A percentile compares a stretch with the other conserved stretches of the same genome.
Evolutionary conservation across 2,797 vertebrate genomes (phyloP).

Genomic region (Numenius phaeopus): DNA sequence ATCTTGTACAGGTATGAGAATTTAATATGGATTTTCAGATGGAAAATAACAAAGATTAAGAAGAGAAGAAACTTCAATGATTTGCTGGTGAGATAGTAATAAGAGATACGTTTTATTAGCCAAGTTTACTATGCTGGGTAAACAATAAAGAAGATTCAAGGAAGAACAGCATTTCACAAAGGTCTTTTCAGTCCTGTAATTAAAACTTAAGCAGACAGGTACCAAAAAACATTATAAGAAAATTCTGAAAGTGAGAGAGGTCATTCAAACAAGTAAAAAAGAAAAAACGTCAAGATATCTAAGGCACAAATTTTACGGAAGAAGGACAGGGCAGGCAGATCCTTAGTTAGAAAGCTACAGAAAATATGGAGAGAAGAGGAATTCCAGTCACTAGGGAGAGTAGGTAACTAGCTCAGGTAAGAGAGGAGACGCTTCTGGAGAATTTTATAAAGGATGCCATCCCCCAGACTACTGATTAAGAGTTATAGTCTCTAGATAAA

Average conservation of each 20-base stretch:
- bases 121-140: neutral
- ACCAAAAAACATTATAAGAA: conserved; percentile 1
- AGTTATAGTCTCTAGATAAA: neutral
- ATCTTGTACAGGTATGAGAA: neutral
- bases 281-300: conserved; percentile 9
- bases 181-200: conserved; percentile 40
- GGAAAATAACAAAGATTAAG: conserved; percentile 6
- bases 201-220: conserved; percentile 53
- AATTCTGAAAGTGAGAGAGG: conserved; percentile 12
- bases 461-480: neutral
- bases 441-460: neutral
- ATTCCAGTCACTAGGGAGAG: neutral
- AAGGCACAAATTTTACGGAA: conserved; percentile 6
- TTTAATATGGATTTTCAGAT: neutral
- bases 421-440: neutral
- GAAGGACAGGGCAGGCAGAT: conserved; percentile 34
- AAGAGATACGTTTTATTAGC: conserved; percentile 27
- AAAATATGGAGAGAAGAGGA: conserved; percentile 20
- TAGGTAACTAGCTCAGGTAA: neutral
- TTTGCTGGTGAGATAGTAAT: neutral
- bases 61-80: neutral
- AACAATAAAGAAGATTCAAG: conserved; percentile 12
- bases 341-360: conserved; percentile 6
- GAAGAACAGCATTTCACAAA: conserved; percentile 10
- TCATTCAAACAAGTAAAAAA: conserved; percentile 36